Base-by-base conservation (phyloP, 2,797 vertebrate genomes). In the Melanotaenia pygmaea region DNA sequence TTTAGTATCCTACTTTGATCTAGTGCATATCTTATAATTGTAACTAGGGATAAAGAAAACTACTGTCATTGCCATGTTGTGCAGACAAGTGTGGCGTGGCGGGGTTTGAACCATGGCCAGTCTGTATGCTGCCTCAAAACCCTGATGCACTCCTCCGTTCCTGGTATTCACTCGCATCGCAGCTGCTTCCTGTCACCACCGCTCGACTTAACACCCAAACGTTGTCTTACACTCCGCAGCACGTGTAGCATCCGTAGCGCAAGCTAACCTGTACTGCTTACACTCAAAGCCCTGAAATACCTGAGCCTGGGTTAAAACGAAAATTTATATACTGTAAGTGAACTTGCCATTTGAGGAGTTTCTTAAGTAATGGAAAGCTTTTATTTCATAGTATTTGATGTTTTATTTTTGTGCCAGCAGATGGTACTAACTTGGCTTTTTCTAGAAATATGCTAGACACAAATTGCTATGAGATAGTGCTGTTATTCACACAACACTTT, bases 1-100 rank as follows among this genome's bases (percentile, higher is more conserved):
- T 69, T 64, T 10, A 67, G 64, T 77, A 74, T 88, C 79, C 62
- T 30, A 56, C 79, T 78, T 78, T 64, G 67, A 81, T 76, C 50
- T 87, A 67, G 66, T 82, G 85, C 88, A 91, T 91, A 90, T 91
- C 91, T 93, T 82, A 70, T 74, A 91, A 91, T 92, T 92, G 91
- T 93, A 91, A 90, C 74, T 71, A 13, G 76, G 70, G 81, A 76
- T 54, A 40, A 58, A 57, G 72, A 74, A 77, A 81, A 70, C 57
- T 59, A 51, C 67, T 26, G 59, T 76, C 34, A 60, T 76, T 12
- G 76, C 67, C 69, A 3, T 80, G 70, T 10, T 69, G 70, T 77
- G 68, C 61, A 6, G 63, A 47, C 43, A 2, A 38, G 58, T 6
- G 62, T 67, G 56, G 59, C 22, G 34, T 54, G 72, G 61, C 0